These are phyloP conservation scores for Eulithis testata DNA, from an alignment of 2,888 invertebrate species.

Conservation along the genomic window DNA sequence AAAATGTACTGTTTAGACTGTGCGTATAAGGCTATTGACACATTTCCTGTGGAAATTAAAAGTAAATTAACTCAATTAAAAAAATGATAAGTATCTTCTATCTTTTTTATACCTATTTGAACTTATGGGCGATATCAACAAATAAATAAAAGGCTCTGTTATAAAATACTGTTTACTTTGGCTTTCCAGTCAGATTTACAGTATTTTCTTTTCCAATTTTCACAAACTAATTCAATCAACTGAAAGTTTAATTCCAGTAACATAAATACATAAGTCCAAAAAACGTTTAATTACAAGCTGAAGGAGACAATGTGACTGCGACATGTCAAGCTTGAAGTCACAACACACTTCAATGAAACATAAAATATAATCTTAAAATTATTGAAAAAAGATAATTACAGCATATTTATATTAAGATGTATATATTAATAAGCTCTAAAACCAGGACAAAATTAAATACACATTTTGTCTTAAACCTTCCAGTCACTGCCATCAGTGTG, in stretches of 20 bases:
- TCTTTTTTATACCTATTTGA: not conserved
- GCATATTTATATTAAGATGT: conserved; percentile 74
- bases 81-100: conserved; percentile 33
- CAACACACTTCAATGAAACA: conserved; percentile 52
- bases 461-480: conserved; percentile 66
- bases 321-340: conserved; percentile 39
- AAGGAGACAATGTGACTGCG: conserved; percentile 52
- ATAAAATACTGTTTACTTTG: conserved; percentile 85
- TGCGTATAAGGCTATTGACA: conserved; percentile 81
- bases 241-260: conserved; percentile 71
- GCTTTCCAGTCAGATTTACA: conserved; percentile 83
- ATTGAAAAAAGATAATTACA: conserved; percentile 80
- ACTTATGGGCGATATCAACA: not conserved
- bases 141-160: conserved; percentile 55
- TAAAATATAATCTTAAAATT: conserved; percentile 75
- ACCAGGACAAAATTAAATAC: conserved; percentile 79
- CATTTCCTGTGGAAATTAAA: conserved; percentile 89
- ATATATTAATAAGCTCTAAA: conserved; percentile 84
- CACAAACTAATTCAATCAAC: conserved; percentile 74
- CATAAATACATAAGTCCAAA: conserved; percentile 65
- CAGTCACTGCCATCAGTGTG: conserved; percentile 73
- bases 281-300: conserved; percentile 63
- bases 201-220: conserved; percentile 73
- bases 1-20: conserved; percentile 90
- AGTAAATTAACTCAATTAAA: conserved; percentile 81